Evolutionary conservation across 2,113 vertebrate species (phyloP).

Genomic region (Athene cunicularia): DNA sequence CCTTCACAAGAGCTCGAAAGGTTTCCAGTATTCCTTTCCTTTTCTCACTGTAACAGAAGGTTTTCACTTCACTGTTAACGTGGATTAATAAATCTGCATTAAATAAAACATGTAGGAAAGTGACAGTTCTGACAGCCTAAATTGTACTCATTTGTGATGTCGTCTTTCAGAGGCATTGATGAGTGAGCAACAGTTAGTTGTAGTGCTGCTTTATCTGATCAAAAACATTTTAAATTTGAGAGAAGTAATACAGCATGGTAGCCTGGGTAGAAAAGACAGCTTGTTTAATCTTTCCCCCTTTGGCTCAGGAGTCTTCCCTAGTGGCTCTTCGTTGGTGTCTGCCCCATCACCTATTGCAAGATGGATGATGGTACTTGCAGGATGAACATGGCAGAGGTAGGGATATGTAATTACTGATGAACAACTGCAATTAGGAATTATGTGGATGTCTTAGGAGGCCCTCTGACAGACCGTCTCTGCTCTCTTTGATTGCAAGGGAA

Average conservation of each 20-base stretch:
- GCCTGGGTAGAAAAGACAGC: background rate
- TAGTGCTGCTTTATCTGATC: background rate
- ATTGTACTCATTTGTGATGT: background rate
- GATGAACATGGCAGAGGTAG: background rate
- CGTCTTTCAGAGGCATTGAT: background rate
- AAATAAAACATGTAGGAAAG: background rate
- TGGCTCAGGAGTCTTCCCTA: background rate
- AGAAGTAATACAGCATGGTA: background rate
- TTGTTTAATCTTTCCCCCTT: background rate
- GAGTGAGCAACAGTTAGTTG: background rate
- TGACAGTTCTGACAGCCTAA: background rate
- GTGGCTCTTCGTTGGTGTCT: background rate
- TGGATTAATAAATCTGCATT: slow-evolving; percentile 35
- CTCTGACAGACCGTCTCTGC: background rate
- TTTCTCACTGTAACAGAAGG: background rate
- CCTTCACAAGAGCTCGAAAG: background rate
- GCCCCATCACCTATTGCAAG: background rate
- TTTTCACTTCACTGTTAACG: background rate
- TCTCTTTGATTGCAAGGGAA: background rate
- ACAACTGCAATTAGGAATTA: background rate
- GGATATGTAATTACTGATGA: background rate
- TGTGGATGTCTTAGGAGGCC: background rate
- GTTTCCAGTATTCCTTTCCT: background rate
- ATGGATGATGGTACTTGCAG: background rate
- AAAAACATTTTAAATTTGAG: background rate